A percentile compares a stretch with the other conserved stretches of the same genome.
Evolutionary conservation across 2,888 invertebrate species (phyloP).

Genomic region (Mystacides longicornis): DNA sequence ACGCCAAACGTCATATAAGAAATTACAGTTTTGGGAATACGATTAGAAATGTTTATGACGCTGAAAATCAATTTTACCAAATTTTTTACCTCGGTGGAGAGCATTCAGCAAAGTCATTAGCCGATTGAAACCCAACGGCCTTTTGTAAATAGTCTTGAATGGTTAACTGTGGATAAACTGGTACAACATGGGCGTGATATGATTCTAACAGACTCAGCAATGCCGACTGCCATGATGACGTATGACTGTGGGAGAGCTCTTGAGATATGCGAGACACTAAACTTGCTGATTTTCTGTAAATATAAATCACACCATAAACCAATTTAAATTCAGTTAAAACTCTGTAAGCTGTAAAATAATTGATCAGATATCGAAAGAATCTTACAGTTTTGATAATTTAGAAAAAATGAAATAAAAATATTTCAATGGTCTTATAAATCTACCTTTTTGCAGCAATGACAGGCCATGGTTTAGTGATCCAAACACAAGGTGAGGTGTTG

Average conservation of each 20-base stretch:
- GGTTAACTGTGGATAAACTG: slow-evolving; percentile 51
- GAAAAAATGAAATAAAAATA: not conserved
- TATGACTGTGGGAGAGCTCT: slow-evolving; percentile 36
- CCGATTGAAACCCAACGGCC: slow-evolving; percentile 55
- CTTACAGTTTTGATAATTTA: too few species aligned
- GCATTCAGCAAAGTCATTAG: slow-evolving; percentile 61
- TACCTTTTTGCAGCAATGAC: slow-evolving; percentile 62
- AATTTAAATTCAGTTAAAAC: too few species aligned
- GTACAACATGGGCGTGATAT: slow-evolving; percentile 45
- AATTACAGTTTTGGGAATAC: too few species aligned
- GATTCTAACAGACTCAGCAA: slow-evolving; percentile 55
- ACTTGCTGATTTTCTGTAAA: slow-evolving; percentile 17
- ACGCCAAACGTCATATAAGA: too few species aligned
- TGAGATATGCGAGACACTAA: slow-evolving; percentile 17
- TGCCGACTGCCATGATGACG: slow-evolving; percentile 48
- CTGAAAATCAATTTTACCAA: too few species aligned
- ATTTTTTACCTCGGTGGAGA: slow-evolving; percentile 52
- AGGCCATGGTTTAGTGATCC: slow-evolving; percentile 75
- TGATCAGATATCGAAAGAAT: too few species aligned
- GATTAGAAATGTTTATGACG: too few species aligned
- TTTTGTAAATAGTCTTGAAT: slow-evolving; percentile 60
- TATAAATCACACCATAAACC: too few species aligned
- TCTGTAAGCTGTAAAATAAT: too few species aligned
- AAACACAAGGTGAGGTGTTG: slow-evolving; percentile 58
- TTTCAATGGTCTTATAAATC: not conserved